Evolutionary conservation across 2,888 invertebrate species (phyloP).

Genomic region (Dilophus febrilis): DNA sequence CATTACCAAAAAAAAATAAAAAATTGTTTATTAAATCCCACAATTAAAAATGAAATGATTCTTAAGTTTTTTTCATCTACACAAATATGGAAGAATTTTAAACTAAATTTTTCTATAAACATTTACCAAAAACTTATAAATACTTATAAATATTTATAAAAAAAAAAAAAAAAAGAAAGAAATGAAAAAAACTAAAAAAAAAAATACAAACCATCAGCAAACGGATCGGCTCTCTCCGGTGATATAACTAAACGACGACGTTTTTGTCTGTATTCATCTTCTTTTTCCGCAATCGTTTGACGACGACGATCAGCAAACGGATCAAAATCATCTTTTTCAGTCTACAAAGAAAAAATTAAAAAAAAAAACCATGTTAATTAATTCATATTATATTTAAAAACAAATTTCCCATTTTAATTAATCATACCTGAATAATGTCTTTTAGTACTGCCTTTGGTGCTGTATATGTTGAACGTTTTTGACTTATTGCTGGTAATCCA

Average conservation of each 20-base stretch:
- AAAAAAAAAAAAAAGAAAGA: no score
- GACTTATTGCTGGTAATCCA: constrained; percentile 46
- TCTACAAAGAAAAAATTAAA: constrained; percentile 32
- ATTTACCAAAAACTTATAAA: neutral
- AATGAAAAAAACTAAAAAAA: no score
- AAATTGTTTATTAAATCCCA: no score
- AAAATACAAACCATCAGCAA: constrained; percentile 76
- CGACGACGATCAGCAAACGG: constrained; percentile 84
- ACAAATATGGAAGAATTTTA: no score
- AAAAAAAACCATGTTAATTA: neutral
- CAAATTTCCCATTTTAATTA: constrained; percentile 4
- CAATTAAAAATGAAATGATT: no score
- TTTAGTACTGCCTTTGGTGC: constrained; percentile 79
- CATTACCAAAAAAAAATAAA: no score
- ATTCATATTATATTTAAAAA: constrained; percentile 5
- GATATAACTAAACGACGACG: constrained; percentile 84
- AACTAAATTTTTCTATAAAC: no score
- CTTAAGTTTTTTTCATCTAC: no score
- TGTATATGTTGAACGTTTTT: constrained; percentile 59
- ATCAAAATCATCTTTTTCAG: constrained; percentile 74
- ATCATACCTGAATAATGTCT: constrained; percentile 68
- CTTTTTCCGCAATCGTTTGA: constrained; percentile 86
- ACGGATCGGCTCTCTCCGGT: constrained; percentile 92
- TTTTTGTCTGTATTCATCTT: constrained; percentile 90
- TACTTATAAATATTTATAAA: neutral